Conservation (phyloP, 2,888 invertebrate genomes). For the Linhomoeus sp. region DNA sequence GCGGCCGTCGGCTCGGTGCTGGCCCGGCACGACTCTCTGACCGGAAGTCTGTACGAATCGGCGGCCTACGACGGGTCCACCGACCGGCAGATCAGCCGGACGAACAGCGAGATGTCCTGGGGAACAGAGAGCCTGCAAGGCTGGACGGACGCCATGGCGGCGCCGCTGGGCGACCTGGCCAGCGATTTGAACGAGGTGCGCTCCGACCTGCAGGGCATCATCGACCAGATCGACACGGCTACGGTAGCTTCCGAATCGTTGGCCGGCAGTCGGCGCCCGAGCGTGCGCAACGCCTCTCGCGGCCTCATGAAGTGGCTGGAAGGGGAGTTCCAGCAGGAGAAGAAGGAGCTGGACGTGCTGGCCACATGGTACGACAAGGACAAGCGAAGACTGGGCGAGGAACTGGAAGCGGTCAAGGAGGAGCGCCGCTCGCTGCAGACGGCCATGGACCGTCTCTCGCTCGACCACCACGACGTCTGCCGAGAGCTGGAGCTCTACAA, state of each 20-base stretch:
- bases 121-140: background rate
- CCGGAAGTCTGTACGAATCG: no score
- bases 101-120: slow-evolving; percentile 2
- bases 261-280: background rate
- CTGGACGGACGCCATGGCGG: background rate
- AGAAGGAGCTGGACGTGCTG: slow-evolving; percentile 5
- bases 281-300: no score
- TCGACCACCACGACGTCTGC: slow-evolving; percentile 9
- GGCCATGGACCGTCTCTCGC: background rate
- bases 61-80: background rate
- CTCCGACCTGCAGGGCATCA: slow-evolving; percentile 14
- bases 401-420: slow-evolving; percentile 5
- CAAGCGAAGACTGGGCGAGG: slow-evolving; percentile 10
- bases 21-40: background rate
- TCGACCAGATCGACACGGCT: slow-evolving; percentile 11
- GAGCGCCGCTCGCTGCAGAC: background rate
- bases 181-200: slow-evolving; percentile 11
- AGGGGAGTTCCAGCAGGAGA: slow-evolving; percentile 3
- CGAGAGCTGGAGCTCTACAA: slow-evolving; percentile 13
- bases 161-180: slow-evolving; percentile 5
- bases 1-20: background rate
- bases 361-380: slow-evolving; percentile 10
- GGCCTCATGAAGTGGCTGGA: slow-evolving; percentile 5
- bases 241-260: slow-evolving; percentile 6
- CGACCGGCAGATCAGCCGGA: slow-evolving; percentile 8